These are phyloP conservation scores for Melipona beecheii DNA, from an alignment of 2,888 invertebrate genomes.

Conservation along the genomic window DNA sequence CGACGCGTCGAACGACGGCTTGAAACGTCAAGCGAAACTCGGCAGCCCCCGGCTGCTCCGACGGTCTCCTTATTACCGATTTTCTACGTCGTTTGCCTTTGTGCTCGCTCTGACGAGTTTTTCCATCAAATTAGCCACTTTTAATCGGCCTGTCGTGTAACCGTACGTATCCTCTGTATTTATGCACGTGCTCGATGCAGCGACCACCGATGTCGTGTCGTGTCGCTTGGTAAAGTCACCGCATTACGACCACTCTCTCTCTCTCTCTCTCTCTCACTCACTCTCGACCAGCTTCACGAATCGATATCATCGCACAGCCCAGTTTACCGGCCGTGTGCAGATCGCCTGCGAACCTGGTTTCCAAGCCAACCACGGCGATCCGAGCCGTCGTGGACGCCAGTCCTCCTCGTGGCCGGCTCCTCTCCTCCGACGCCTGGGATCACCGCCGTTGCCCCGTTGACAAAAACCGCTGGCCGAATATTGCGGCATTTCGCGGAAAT, in stretches of 20 bases:
- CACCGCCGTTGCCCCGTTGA: neutral
- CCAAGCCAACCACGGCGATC: conserved; percentile 51
- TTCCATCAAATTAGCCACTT: conserved; percentile 64
- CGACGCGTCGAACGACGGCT: neutral
- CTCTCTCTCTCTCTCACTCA: no score
- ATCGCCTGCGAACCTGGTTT: conserved; percentile 37
- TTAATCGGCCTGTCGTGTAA: conserved; percentile 49
- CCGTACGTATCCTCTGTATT: conserved; percentile 40
- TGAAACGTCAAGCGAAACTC: conserved; percentile 13
- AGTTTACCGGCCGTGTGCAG: conserved; percentile 58
- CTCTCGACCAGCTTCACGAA: conserved; percentile 34
- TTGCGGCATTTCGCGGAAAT: neutral
- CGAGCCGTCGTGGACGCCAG: neutral
- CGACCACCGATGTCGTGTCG: neutral
- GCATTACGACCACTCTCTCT: conserved; percentile 34
- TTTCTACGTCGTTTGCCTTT: conserved; percentile 37
- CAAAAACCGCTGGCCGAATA: neutral
- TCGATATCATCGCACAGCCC: conserved; percentile 70
- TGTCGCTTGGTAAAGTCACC: conserved; percentile 9
- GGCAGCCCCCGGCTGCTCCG: neutral
- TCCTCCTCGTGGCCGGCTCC: conserved; percentile 12
- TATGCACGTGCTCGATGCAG: conserved; percentile 57
- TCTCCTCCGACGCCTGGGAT: neutral
- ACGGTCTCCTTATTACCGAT: conserved; percentile 33
- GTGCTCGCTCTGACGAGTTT: conserved; percentile 44